A percentile compares a stretch with the other conserved stretches of the same genome.
These are phyloP conservation scores for Orgyia antiqua DNA, from an alignment of 2,888 invertebrate species.

Conservation along the genomic window DNA sequence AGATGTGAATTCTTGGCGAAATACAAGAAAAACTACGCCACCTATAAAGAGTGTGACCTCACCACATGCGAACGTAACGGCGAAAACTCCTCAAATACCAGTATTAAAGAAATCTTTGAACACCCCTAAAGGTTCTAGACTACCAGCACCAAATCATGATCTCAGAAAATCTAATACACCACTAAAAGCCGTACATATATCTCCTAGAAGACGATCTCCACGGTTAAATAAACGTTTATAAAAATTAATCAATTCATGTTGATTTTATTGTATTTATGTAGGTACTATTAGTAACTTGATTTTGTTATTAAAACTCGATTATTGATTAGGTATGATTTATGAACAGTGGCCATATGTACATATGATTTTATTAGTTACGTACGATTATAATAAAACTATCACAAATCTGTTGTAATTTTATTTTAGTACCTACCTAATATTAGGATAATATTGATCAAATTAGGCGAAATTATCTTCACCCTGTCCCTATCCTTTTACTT, in stretches of 20 bases:
- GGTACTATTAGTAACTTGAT: constrained; percentile 23
- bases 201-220: constrained; percentile 63
- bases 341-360: constrained; percentile 57
- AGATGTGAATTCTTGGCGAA: constrained; percentile 39
- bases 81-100: constrained; percentile 64
- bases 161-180: constrained; percentile 78
- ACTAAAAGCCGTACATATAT: constrained; percentile 68
- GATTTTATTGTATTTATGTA: constrained; percentile 14
- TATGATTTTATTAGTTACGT: constrained; percentile 35
- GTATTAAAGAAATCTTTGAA: constrained; percentile 79
- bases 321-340: constrained; percentile 30
- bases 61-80: constrained; percentile 41
- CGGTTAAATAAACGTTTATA: constrained; percentile 44
- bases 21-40: constrained; percentile 46
- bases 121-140: constrained; percentile 73
- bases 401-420: too few species aligned
- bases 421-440: too few species aligned
- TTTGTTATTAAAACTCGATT: constrained; percentile 20
- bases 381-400: constrained; percentile 18
- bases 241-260: constrained; percentile 11
- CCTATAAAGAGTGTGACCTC: constrained; percentile 51
- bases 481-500: too few species aligned
- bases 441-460: too few species aligned
- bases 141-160: constrained; percentile 57
- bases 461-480: too few species aligned